Conservation (phyloP, 2,888 invertebrate species). For the Drosophila percnosoma region DNA sequence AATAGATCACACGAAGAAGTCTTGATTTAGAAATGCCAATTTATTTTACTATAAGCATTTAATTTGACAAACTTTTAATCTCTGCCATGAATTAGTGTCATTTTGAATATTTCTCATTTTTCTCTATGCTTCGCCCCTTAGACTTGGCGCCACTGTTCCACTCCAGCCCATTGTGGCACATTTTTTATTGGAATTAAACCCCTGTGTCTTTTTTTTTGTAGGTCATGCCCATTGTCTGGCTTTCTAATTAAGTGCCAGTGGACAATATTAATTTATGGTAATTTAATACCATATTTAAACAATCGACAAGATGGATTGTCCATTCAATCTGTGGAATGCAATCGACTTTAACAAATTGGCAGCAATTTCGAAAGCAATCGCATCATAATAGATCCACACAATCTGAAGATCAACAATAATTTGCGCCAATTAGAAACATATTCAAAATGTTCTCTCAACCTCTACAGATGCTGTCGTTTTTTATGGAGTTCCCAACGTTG, state of each 20-base stretch:
- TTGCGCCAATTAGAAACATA: constrained; percentile 71
- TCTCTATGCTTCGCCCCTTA: neutral
- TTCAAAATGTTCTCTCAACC: constrained; percentile 44
- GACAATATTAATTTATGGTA: constrained; percentile 72
- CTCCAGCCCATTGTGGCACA: neutral
- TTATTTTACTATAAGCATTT: neutral
- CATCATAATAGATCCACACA: constrained; percentile 21
- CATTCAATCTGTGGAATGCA: constrained; percentile 48
- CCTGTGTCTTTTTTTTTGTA: constrained; percentile 6
- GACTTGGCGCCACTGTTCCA: constrained; percentile 28
- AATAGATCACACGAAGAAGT: neutral
- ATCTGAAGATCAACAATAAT: constrained; percentile 68
- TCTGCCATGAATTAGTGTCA: neutral
- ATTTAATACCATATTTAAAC: constrained; percentile 63
- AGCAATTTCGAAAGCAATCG: constrained; percentile 35
- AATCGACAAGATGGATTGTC: constrained; percentile 25
- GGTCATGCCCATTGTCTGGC: constrained; percentile 51
- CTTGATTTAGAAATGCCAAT: neutral
- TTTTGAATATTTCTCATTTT: neutral
- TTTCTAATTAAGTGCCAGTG: constrained; percentile 63
- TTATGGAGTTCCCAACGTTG: constrained; percentile 32
- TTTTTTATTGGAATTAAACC: neutral
- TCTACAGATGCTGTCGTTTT: constrained; percentile 28
- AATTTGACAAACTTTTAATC: neutral
- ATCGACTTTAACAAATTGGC: constrained; percentile 57